Evolutionary conservation across 2,888 invertebrate genomes (phyloP).

Genomic region (Chrysodeixis includens): DNA sequence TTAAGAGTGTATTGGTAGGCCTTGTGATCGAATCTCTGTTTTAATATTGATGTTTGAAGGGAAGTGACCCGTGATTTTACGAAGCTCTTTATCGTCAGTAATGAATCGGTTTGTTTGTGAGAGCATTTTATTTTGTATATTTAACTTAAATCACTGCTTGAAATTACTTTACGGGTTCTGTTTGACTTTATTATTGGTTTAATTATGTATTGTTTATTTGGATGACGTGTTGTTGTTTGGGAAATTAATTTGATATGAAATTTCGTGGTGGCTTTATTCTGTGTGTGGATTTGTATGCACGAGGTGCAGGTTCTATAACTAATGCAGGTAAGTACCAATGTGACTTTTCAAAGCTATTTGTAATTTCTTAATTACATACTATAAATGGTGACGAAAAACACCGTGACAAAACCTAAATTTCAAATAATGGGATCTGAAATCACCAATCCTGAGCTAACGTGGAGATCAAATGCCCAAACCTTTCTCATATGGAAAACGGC

Average conservation of each 20-base stretch:
- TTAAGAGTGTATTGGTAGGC: no score
- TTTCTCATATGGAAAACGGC: no score
- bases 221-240: not conserved
- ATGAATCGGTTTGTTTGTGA: slow-evolving; percentile 41
- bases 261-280: not conserved
- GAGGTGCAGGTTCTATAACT: no score
- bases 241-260: not conserved
- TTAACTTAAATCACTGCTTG: slow-evolving; percentile 14
- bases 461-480: no score
- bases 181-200: slow-evolving; percentile 5
- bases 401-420: no score
- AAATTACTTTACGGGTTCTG: slow-evolving; percentile 7
- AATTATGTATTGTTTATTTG: not conserved
- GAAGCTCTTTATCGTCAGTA: slow-evolving; percentile 38
- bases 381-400: no score
- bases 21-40: slow-evolving; percentile 35
- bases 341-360: no score
- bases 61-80: slow-evolving; percentile 44
- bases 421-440: no score
- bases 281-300: no score
- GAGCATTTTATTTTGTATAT: slow-evolving; percentile 14
- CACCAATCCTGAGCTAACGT: no score
- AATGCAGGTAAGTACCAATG: no score
- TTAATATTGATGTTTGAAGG: slow-evolving; percentile 52
- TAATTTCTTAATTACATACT: no score